Evolutionary conservation across 2,113 vertebrate species (phyloP), one percentile per base, ranked within the genome.

Genomic region (Burhinus bistriatus): DNA sequence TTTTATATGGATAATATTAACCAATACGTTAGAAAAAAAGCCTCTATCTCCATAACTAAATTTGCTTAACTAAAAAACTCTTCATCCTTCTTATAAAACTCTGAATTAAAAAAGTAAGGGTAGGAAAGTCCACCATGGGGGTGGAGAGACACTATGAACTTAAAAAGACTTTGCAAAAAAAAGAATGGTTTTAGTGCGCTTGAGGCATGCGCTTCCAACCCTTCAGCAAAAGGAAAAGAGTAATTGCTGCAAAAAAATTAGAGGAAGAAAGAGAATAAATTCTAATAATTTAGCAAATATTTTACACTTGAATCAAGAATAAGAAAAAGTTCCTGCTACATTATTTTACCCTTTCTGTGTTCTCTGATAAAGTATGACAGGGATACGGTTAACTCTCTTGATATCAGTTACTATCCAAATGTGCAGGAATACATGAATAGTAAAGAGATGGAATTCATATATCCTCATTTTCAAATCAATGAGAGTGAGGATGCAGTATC

Each of bases 1-100:
- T 34, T 2, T 42, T 83, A 52, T 21, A 54, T 29, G 21, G 34
- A 11, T 70, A 47, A 20, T 27, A 45, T 30, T 45, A 91, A 65
- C 1, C 22, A 66, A 0, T 19, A 58, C 42, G 2, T 51, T 3
- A 45, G 29, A 0, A 29, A 86, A 51, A 57, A 27, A 21, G 1
- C 4, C 12, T 34, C 9, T 69, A 34, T 27, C 19, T 64, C n/a
- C 12, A 27, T 21, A 71, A 26, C 5, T 78, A 55, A 54, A 55
- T 61, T 49, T 65, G 11, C 30, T 65, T 76, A 47, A 70, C 36
- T 47, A 44, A 77, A 66, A 64, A 45, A 7, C 7, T 54, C 5
- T 12, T 72, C 11, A 19, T 25, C 18, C 13, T 34, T 59, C 45
- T 76, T 66, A 36, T 42, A 59, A 71, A 76, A 59, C 27, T 29